Base-by-base conservation (phyloP, 2,113 vertebrate species). In the Psilopsiagon aurifrons region DNA sequence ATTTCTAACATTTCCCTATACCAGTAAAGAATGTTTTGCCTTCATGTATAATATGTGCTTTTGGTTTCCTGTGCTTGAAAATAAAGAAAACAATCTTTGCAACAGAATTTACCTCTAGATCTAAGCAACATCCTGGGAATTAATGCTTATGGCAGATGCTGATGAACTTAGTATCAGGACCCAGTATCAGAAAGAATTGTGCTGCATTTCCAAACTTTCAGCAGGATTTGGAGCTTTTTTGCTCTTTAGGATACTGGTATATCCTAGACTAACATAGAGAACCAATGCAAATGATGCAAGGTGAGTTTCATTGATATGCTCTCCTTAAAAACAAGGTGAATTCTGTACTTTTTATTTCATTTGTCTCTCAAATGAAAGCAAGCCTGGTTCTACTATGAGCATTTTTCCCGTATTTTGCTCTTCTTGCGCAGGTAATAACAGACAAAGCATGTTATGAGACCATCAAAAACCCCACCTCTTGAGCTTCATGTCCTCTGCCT, bases 241-340 rank as follows among this genome's bases (percentile, higher is more conserved):
- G 57, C 47, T 80, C 10, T 63, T 87, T 51, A 33, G 16, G 25
- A 64, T 23, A 47, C 19, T 49, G 29, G 19, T 46, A 79, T 55
- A 79, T 55, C 22, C 20, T 51, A 49, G 46, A 62, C 4, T 57
- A 22, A 49, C 0, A 0, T 14, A 44, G 31, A 49, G 52, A 88
- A 83, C 7, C 43, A 88, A 47, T 17, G 55, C 13, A 75, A 70
- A 70, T 6, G 2, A 35, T 9, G 17, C 25, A 49, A 55, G n/a
- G 2, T 41, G 41, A 52, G 29, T 43, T 71, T 83, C 25, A 64
- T 0, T 51, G 43, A 83, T 22, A 60, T 0, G 2, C 2, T 68
- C 9, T 73, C 66, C 47, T 86, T 43, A 68, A 49, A 64, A 81
- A 29, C 15, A 64, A 90, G 17, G 62, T 27, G 25, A 94, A 78